Evolutionary conservation across 2,797 vertebrate genomes (phyloP), one percentile per base, ranked within the genome.

Genomic region (Sebastes variabilis): DNA sequence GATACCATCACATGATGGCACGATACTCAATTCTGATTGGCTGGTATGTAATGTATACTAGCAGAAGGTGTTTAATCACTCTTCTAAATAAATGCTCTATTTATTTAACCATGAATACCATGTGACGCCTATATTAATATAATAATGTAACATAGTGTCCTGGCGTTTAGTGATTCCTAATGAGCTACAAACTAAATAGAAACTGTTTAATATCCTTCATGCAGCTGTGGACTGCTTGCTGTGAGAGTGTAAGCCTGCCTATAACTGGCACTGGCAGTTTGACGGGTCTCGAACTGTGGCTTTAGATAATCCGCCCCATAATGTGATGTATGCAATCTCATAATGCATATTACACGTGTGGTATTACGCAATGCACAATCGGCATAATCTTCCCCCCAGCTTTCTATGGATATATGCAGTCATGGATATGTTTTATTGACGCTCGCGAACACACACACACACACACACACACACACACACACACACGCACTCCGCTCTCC

Each of bases 311-410:
- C 89, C 79, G 20, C 54, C 49, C 54, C 59, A 54, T 73, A 84
- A 89, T 89, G 74, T 87, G 87, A 91, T 87, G 83, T 92, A 88
- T 83, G 86, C 87, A 92, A 87, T 91, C 84, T 81, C 84, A 88
- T 81, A 80, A 91, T 91, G 86, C 83, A 89, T 64, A 84, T 82
- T 86, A 88, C 81, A 85, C 58, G n/a, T 88, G 66, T 42, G 66
- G 64, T 56, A 71, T 94, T 93, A 93, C 18, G 82, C 79, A 94
- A 93, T 59, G 29, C 54, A 70, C 80, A 84, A 85, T 90, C 84
- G 52, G 68, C 81, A 75, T 90, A 90, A 90, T 91, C 84, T 79
- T 30, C 42, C 42, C 34, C 14, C 4, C 6, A 1, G 66, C 77
- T 81, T 58, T 83, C 83, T 49, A 67, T 66, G 75, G 84, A 88